Conservation (phyloP, 2,113 vertebrate species). For the Microcebus lehilahytsara region DNA sequence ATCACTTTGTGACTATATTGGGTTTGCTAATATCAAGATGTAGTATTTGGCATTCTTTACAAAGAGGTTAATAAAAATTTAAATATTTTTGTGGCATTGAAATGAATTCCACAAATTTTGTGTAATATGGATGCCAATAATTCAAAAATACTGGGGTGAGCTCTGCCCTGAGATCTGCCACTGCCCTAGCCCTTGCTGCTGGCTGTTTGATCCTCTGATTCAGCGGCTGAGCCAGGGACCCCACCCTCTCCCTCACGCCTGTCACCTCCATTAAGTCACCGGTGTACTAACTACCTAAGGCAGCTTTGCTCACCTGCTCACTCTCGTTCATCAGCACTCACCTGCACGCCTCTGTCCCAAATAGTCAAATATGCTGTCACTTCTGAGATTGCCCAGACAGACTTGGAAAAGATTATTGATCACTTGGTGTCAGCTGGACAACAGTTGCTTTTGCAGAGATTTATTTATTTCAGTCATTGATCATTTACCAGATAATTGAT, state of each 20-base stretch:
- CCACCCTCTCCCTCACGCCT: neutral
- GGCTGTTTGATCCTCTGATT: neutral
- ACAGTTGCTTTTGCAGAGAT: neutral
- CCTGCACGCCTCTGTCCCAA: neutral
- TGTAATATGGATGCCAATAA: neutral
- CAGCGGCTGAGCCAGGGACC: neutral
- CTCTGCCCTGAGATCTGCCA: neutral
- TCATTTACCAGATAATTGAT: neutral
- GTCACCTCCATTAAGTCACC: neutral
- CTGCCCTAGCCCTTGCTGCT: neutral
- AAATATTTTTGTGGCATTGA: neutral
- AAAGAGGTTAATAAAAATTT: constrained; percentile 31
- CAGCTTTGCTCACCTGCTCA: neutral
- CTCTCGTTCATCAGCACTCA: too few species aligned
- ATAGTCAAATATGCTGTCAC: neutral
- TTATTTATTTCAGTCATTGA: constrained; percentile 10
- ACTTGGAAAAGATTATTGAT: neutral
- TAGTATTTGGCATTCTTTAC: neutral
- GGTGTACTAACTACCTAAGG: neutral
- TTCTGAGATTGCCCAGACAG: neutral
- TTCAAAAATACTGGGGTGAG: neutral
- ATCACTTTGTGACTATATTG: neutral
- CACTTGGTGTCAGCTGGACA: neutral
- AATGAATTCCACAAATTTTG: neutral
- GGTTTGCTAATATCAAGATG: neutral